Evolutionary conservation across 2,888 invertebrate genomes (phyloP), one percentile per base, ranked within the genome.

Genomic region (Nephrotoma appendiculata): DNA sequence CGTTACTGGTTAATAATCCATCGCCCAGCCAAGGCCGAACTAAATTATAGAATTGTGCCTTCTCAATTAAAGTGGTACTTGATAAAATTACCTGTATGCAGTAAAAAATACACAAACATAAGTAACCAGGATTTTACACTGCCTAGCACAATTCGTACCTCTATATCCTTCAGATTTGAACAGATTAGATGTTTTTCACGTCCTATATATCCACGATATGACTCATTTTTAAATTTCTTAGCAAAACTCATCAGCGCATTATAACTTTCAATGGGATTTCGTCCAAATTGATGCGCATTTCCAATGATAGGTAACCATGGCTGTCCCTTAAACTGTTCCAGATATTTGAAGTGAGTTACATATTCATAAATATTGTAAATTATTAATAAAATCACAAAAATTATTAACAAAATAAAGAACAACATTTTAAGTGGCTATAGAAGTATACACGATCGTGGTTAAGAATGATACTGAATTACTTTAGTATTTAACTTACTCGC

Each of bases 1-100:
- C 92, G 91, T 86, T 89, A 48, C 92, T 91, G 15, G 92, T 92
- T 0, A 93, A 89, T 0, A 93, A 89, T 0, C 93, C 93, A 5
- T 90, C 88, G 1, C 93, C 93, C 71, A 93, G 89, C 93, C 93
- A 93, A 1, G 92, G 91, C 87, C 89, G 89, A 0, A 93, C 86
- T 71, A 90, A 89, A 0, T 91, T 88, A 87, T 93, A 93, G 0
- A 90, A 88, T 5, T 88, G 88, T 0, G 92, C 91, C 88, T 94
- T 94, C 31, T 90, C 90, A 4, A 93, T 91, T 86, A 92, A 90
- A n/a, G 90, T 91, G 4, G 90, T 92, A 87, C 92, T 93, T 45
- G 88, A 89, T 12, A 91, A 88, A 42, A 91, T 88, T 6, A 87
- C 89, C 91, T 91, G 43, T n/a, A 52, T 52, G 48, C n/a, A 52